phyloP scores from a whole-genome alignment of 2,113 vertebrate genomes.

The Syngnathus typhle region DNA sequence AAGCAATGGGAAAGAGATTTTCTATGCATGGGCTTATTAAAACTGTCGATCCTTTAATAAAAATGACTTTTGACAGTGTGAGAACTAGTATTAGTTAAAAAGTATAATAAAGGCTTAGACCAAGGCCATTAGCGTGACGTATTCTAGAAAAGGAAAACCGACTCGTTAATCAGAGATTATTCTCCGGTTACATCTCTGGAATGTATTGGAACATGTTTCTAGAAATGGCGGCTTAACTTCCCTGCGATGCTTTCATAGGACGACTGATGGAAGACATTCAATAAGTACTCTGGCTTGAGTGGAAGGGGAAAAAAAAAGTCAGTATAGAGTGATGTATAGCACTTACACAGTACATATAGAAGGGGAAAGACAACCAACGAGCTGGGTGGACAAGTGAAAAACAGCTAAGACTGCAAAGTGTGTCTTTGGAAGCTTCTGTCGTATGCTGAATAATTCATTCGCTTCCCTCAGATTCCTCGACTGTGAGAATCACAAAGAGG shows the following conservation, averaged over 20 bases:
- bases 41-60: not conserved
- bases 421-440: slow-evolving; percentile 36
- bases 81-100: too few relatives aligned
- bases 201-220: not conserved
- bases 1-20: not conserved
- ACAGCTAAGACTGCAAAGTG: slow-evolving; percentile 52
- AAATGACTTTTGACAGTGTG: not conserved
- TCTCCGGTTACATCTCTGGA: not conserved
- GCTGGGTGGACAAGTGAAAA: slow-evolving; percentile 31
- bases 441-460: slow-evolving; percentile 59
- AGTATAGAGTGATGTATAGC: not conserved
- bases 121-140: not conserved
- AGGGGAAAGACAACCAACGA: not conserved
- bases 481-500: slow-evolving; percentile 43
- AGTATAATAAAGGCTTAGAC: not conserved
- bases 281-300: not conserved
- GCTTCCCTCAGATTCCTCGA: slow-evolving; percentile 29
- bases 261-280: not conserved
- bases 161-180: slow-evolving; percentile 1
- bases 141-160: not conserved
- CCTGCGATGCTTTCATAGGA: not conserved
- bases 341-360: not conserved
- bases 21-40: not conserved
- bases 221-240: not conserved
- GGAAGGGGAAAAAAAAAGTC: not conserved